phyloP scores from a whole-genome alignment of 2,888 invertebrate genomes.

The Andrena haemorrhoa region DNA sequence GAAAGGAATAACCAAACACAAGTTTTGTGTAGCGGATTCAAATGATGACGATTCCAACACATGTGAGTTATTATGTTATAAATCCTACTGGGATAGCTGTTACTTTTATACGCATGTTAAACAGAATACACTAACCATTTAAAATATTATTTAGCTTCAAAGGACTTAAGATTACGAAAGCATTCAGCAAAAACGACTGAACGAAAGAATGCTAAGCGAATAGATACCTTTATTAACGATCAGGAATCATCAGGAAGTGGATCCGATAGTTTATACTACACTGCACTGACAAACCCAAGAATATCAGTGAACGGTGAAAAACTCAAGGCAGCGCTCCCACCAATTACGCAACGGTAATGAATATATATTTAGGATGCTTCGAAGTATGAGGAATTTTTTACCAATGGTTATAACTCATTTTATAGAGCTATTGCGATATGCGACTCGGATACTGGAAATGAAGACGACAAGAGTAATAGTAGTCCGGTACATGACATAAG shows the following conservation, averaged over 20 bases:
- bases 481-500: conserved; percentile 35
- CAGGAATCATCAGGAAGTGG: conserved; percentile 73
- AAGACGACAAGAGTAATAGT: conserved; percentile 51
- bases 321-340: conserved; percentile 37
- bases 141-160: conserved; percentile 51
- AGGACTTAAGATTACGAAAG: conserved; percentile 44
- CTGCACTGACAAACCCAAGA: conserved; percentile 78
- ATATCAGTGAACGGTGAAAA: conserved; percentile 36
- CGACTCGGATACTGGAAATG: conserved; percentile 78
- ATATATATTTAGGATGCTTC: conserved; percentile 31
- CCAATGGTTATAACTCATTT: conserved; percentile 14
- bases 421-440: conserved; percentile 75
- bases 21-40: conserved; percentile 57
- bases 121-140: background rate
- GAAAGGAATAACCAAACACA: conserved; percentile 63
- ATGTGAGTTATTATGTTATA: conserved; percentile 64
- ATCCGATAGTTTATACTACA: conserved; percentile 79
- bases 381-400: background rate
- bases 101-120: background rate
- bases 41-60: conserved; percentile 67
- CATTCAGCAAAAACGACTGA: conserved; percentile 55
- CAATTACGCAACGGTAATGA: conserved; percentile 57
- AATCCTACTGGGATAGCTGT: background rate
- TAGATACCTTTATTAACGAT: conserved; percentile 79
- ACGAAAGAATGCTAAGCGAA: conserved; percentile 42